Percentiles rank a stretch among this genome's conserved stretches.
Evolutionary conservation across 1,140 invertebrate species (phyloP).

Genomic region (Ditylenchus dipsaci): DNA sequence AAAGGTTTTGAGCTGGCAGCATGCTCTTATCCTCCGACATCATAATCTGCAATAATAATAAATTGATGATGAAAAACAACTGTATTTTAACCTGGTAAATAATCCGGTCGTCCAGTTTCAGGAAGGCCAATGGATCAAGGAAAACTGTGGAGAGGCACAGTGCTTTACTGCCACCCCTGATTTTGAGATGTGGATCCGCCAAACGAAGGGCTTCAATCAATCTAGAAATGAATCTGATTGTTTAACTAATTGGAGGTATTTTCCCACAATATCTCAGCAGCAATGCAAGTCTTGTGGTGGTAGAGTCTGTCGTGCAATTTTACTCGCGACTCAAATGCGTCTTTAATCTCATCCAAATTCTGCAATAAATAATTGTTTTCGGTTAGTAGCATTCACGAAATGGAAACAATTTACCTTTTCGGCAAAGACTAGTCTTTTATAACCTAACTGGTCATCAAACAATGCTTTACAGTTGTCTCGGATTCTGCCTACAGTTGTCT

Average conservation of each 20-base stretch:
- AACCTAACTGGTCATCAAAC: conserved; percentile 1
- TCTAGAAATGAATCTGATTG: background rate
- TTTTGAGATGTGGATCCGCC: background rate
- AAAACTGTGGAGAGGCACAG: background rate
- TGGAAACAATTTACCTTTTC: background rate
- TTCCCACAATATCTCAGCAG: conserved; percentile 22
- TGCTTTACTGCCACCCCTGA: background rate
- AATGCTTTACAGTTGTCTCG: background rate
- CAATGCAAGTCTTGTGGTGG: conserved; percentile 28
- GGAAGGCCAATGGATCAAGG: background rate
- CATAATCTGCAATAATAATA: background rate
- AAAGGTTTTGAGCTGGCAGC: background rate
- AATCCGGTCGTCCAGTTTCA: conserved; percentile 4
- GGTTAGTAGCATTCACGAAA: background rate
- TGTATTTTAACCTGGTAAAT: background rate
- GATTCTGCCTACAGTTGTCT: background rate
- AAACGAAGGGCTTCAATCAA: background rate
- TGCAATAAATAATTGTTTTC: background rate
- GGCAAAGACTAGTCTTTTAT: background rate
- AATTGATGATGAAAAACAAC: background rate
- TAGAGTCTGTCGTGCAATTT: conserved; percentile 26
- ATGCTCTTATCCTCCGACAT: background rate
- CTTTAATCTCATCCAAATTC: background rate
- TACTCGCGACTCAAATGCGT: conserved; percentile 15
- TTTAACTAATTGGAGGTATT: no score